Base-by-base conservation (phyloP, 2,888 invertebrate species). In the Pseudococcus jackbeardsleyi region DNA sequence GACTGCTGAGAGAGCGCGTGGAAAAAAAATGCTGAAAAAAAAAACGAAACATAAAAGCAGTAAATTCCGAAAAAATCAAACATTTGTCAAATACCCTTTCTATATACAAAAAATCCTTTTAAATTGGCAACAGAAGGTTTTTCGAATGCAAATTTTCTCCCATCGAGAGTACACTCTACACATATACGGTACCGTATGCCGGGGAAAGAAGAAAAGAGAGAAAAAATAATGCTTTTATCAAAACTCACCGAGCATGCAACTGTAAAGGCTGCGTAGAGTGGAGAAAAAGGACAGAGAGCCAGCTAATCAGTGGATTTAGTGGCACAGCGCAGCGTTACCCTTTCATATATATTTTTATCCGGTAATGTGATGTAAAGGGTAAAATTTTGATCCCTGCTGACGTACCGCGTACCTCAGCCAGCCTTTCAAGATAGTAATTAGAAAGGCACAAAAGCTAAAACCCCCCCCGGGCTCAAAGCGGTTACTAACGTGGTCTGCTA, bases 231-330 rank as follows among this genome's bases (percentile, higher is more conserved):
- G 87, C 87, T 87, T 87, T 87, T 87, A 79, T 87, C 87, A 79
- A 77, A 79, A 87, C 87, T 87, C 87, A 87, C 50, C 77, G 50
- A 87, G 87, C 87, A 87, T 87, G 77, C 87, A 87, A 87, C 50
- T 87, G 79, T 77, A 87, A 87, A 87, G 54, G 50, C 79, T 87
- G 54, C n/a, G 48, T n/a, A 86, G 72, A 87, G 77, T 48, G 42
- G 77, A 39, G 77, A 77, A 87, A 87, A 54, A 54, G 77, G 77
- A 79, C 50, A 87, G 48, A 87, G 87, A 77, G 79, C 72, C 68
- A 86, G 86, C 87, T 87, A 87, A 87, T 87, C 87, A 87, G 87
- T 46, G 87, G 87, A 87, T 87, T 87, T 87, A 48, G 87, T 87
- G 79, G 77, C 87, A 87, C 87, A 42, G 84, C 54, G 54, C 54